phyloP scores from a whole-genome alignment of 2,888 invertebrate genomes.

The Conistra vaccinii region DNA sequence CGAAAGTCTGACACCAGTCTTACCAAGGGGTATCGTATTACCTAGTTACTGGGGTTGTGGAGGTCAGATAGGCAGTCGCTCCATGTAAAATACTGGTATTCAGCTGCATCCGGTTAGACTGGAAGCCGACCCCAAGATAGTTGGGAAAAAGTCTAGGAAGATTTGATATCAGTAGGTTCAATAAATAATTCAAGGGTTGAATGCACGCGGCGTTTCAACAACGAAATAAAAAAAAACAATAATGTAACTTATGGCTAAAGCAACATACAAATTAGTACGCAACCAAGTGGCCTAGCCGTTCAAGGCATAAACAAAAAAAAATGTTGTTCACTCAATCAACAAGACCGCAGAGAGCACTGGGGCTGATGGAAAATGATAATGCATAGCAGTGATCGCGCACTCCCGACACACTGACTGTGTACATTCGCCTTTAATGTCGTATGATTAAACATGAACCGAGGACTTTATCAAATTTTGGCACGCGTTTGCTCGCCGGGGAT shows the following conservation, averaged over 20 bases:
- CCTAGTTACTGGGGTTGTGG: too few relatives aligned
- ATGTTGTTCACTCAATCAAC: constrained; percentile 76
- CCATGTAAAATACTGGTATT: too few relatives aligned
- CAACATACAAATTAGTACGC: constrained; percentile 20
- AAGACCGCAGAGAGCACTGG: constrained; percentile 60
- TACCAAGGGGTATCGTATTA: too few relatives aligned
- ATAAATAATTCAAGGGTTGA: not conserved
- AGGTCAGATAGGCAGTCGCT: too few relatives aligned
- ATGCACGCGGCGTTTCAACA: not conserved
- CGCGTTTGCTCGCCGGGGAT: constrained; percentile 84
- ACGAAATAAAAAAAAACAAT: constrained; percentile 26
- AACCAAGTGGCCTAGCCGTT: constrained; percentile 64
- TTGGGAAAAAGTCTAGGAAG: too few relatives aligned
- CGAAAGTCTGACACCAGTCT: too few relatives aligned
- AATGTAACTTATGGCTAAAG: constrained; percentile 27
- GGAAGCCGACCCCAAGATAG: too few relatives aligned
- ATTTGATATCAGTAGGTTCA: not conserved
- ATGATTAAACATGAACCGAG: constrained; percentile 89
- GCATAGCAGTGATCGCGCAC: constrained; percentile 74
- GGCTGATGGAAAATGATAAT: constrained; percentile 86
- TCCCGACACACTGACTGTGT: constrained; percentile 70
- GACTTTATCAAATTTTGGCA: constrained; percentile 90
- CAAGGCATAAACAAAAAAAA: constrained; percentile 72
- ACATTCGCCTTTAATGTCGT: constrained; percentile 82
- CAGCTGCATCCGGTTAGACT: too few relatives aligned